phyloP scores from a whole-genome alignment of 2,888 invertebrate genomes.

The Volucella inanis region DNA sequence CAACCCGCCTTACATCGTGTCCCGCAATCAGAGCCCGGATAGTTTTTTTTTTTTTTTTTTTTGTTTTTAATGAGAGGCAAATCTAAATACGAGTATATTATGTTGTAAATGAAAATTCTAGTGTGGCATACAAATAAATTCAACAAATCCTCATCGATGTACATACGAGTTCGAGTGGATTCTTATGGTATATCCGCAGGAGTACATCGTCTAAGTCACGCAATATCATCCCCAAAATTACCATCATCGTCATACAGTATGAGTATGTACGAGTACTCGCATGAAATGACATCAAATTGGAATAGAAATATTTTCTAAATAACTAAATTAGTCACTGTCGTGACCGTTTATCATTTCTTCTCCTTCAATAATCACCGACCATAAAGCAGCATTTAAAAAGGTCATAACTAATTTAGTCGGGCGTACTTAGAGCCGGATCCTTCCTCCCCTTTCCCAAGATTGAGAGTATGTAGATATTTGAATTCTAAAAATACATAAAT shows the following conservation, averaged over 20 bases:
- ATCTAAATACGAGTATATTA: neutral
- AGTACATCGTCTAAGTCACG: constrained; percentile 35
- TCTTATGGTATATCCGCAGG: too few species aligned
- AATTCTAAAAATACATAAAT: too few species aligned
- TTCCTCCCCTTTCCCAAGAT: too few species aligned
- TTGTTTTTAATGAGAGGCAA: neutral
- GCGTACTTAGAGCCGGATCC: constrained; percentile 10
- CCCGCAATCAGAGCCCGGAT: too few species aligned
- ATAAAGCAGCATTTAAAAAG: constrained; percentile 41
- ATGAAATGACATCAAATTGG: constrained; percentile 29
- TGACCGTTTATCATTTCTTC: neutral
- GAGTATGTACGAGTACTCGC: too few species aligned
- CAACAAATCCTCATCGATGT: constrained; percentile 22
- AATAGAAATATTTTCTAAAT: constrained; percentile 55
- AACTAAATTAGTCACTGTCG: constrained; percentile 53
- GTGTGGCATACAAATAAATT: neutral
- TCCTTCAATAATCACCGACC: neutral
- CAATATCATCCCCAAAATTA: constrained; percentile 50
- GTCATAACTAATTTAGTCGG: constrained; percentile 60
- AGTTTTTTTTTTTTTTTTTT: neutral
- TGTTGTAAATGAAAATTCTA: constrained; percentile 1
- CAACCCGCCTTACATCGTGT: too few species aligned
- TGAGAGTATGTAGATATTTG: too few species aligned
- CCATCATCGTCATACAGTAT: constrained; percentile 5
- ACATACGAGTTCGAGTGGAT: neutral